phyloP scores from a whole-genome alignment of 1,140 invertebrate species.

The Capitella teleta region DNA sequence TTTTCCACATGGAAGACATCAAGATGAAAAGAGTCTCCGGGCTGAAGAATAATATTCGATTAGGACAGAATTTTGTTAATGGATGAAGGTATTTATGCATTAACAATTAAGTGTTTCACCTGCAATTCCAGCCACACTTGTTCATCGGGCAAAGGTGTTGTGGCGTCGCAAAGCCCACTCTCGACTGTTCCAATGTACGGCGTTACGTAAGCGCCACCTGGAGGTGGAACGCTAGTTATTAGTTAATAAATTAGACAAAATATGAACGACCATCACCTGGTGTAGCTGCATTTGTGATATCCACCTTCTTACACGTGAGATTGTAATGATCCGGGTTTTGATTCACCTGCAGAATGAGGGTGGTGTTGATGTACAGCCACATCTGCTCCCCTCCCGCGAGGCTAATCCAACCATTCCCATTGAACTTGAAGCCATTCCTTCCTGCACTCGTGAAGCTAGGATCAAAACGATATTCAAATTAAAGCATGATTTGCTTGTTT shows the following conservation, averaged over 20 bases:
- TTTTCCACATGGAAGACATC: slow-evolving; percentile 21
- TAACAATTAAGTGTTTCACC: neutral
- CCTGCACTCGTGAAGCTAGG: slow-evolving; percentile 19
- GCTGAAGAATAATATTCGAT: slow-evolving; percentile 11
- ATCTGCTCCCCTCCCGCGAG: slow-evolving; percentile 21
- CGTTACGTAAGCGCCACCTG: too few species aligned
- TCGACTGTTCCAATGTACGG: too few species aligned
- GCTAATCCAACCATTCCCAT: slow-evolving; percentile 16
- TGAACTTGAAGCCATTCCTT: slow-evolving; percentile 16
- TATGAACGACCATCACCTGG: too few species aligned
- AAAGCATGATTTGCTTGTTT: too few species aligned
- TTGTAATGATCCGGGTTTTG: slow-evolving; percentile 5
- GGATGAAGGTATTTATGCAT: neutral
- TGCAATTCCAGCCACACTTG: neutral
- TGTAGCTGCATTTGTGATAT: slow-evolving; percentile 13
- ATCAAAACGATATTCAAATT: too few species aligned
- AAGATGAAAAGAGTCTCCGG: slow-evolving; percentile 18
- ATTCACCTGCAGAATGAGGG: slow-evolving; percentile 16
- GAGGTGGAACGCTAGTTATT: too few species aligned
- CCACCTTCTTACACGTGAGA: slow-evolving; percentile 16
- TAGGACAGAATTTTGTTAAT: neutral
- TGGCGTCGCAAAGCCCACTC: too few species aligned
- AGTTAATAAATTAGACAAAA: too few species aligned
- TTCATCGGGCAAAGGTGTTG: neutral
- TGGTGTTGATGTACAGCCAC: slow-evolving; percentile 20